A percentile compares a stretch with the other conserved stretches of the same genome.
Evolutionary conservation across 2,888 invertebrate species (phyloP).

Genomic region (Trisateles emortualis): DNA sequence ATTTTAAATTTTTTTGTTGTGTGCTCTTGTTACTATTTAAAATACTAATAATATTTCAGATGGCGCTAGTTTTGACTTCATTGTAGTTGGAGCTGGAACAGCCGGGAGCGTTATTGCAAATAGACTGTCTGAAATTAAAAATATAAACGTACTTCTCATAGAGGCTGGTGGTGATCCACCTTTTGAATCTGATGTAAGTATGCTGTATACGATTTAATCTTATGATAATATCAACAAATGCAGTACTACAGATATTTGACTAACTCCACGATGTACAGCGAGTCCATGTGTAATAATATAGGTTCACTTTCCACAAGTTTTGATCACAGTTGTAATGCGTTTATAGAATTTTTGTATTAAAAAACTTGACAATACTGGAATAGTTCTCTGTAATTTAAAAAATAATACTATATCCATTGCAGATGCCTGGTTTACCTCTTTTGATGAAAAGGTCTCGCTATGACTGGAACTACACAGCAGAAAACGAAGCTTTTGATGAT

Average conservation of each 20-base stretch:
- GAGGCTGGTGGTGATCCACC: slow-evolving; percentile 61
- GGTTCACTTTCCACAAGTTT: no score
- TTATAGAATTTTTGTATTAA: background rate
- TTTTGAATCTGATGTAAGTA: slow-evolving; percentile 53
- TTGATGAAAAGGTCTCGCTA: slow-evolving; percentile 41
- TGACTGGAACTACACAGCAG: slow-evolving; percentile 61
- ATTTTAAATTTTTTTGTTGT: background rate
- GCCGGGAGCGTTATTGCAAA: slow-evolving; percentile 56
- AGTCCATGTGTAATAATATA: no score
- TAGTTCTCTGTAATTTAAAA: no score
- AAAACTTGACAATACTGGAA: no score
- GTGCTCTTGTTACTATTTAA: no score
- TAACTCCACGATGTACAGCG: no score
- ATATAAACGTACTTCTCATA: slow-evolving; percentile 49
- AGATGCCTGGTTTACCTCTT: slow-evolving; percentile 55
- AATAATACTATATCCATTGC: slow-evolving; percentile 12
- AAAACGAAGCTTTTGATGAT: slow-evolving; percentile 42
- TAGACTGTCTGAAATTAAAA: slow-evolving; percentile 47
- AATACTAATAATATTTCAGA: slow-evolving; percentile 30
- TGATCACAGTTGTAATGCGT: no score
- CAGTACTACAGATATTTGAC: no score
- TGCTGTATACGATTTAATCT: background rate
- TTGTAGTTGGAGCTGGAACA: slow-evolving; percentile 56
- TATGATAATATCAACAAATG: no score
- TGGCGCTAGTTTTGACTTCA: slow-evolving; percentile 46